phyloP scores from a whole-genome alignment of 2,113 vertebrate genomes.

The Epinephelus lanceolatus region DNA sequence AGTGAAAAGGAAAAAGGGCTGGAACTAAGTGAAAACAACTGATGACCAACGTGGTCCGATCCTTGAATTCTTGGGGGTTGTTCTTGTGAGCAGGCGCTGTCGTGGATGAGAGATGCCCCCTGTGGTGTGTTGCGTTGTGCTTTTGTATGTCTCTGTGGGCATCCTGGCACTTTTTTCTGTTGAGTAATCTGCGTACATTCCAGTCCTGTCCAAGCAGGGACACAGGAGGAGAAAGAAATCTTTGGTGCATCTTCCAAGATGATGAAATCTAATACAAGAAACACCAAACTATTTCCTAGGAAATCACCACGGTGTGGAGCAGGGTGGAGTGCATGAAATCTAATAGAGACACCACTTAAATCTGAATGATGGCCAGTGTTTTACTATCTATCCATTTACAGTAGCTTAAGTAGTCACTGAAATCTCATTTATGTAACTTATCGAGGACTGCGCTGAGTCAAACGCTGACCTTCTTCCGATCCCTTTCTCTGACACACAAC shows the following conservation, averaged over 20 bases:
- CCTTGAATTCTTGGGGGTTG: slow-evolving; percentile 33
- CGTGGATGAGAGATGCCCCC: slow-evolving; percentile 51
- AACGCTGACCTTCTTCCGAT: background rate
- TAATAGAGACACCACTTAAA: background rate
- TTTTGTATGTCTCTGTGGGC: slow-evolving; percentile 62
- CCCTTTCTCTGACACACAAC: background rate
- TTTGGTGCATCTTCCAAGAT: slow-evolving; percentile 6
- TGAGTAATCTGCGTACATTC: slow-evolving; percentile 65
- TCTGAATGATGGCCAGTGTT: background rate
- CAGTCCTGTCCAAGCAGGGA: slow-evolving; percentile 15
- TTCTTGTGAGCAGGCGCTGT: slow-evolving; percentile 53
- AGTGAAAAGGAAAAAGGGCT: background rate
- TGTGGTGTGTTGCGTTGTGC: slow-evolving; percentile 40
- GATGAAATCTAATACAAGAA: slow-evolving; percentile 3
- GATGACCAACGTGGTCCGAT: slow-evolving; percentile 30
- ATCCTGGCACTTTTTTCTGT: slow-evolving; percentile 48
- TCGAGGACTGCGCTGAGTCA: background rate
- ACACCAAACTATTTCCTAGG: background rate
- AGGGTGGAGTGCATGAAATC: background rate
- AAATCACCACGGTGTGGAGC: background rate
- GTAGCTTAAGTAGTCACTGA: background rate
- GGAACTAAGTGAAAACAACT: slow-evolving; percentile 31
- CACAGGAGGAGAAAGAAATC: background rate
- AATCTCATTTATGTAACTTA: slow-evolving; percentile 14
- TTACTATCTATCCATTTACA: background rate